Evolutionary conservation across 2,888 invertebrate genomes (phyloP).

Genomic region (Endotricha flammealis): DNA sequence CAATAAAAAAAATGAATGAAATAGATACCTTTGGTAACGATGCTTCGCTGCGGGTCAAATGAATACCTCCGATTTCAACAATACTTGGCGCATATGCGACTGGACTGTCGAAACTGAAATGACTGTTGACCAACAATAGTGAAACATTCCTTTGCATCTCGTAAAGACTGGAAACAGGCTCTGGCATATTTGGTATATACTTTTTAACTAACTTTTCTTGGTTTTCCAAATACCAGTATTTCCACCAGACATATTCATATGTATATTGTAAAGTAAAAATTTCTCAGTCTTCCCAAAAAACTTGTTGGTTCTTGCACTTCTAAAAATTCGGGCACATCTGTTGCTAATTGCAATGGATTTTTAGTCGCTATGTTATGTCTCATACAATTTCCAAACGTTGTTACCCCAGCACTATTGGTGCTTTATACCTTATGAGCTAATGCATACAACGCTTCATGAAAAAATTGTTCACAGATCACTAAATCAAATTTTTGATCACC

Average conservation of each 20-base stretch:
- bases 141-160: constrained; percentile 59
- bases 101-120: constrained; percentile 66
- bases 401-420: constrained; percentile 55
- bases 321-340: constrained; percentile 55
- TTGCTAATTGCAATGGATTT: constrained; percentile 61
- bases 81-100: constrained; percentile 74
- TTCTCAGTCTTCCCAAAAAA: constrained; percentile 70
- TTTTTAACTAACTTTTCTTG: constrained; percentile 54
- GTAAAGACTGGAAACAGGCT: constrained; percentile 54
- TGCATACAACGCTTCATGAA: constrained; percentile 60
- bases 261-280: constrained; percentile 57
- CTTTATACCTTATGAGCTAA: constrained; percentile 65
- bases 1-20: too few species aligned
- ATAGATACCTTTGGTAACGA: constrained; percentile 55
- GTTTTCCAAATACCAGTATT: constrained; percentile 49
- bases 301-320: constrained; percentile 63
- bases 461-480: constrained; percentile 69
- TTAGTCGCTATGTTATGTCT: constrained; percentile 51
- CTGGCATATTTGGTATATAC: constrained; percentile 48
- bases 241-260: constrained; percentile 65
- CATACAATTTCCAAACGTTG: constrained; percentile 65
- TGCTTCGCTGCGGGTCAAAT: constrained; percentile 49
- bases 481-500: constrained; percentile 60
- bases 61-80: constrained; percentile 77
- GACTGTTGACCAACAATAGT: constrained; percentile 65